Percentiles rank a stretch among this genome's conserved stretches.
Conservation (phyloP, 2,113 vertebrate genomes). For the Dunckerocampus dactyliophorus region DNA sequence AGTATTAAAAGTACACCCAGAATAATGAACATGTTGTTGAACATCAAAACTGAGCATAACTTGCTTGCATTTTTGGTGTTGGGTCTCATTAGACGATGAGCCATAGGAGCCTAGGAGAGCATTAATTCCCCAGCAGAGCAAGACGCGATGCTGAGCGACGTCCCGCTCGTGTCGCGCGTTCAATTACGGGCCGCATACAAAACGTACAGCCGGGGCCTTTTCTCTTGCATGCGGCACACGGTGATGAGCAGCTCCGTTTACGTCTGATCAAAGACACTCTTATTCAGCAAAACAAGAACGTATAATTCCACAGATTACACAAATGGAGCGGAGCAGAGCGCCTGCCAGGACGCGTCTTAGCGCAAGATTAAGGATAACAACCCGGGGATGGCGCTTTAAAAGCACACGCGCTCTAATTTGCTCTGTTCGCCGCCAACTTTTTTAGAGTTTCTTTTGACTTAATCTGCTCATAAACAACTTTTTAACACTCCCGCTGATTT, state of each 20-base stretch:
- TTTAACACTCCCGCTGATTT: conserved; percentile 43
- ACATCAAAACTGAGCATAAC: no score
- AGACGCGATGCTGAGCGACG: neutral
- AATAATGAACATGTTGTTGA: no score
- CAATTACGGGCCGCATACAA: conserved; percentile 24
- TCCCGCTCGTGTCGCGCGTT: conserved; percentile 1
- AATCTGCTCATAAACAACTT: conserved; percentile 65
- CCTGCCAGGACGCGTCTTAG: conserved; percentile 36
- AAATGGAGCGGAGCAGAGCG: conserved; percentile 40
- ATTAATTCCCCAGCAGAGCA: neutral
- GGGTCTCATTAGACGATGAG: no score
- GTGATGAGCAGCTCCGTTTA: conserved; percentile 48
- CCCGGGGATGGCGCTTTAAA: conserved; percentile 44
- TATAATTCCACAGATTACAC: conserved; percentile 60
- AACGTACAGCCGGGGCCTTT: conserved; percentile 32
- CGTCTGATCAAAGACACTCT: conserved; percentile 66
- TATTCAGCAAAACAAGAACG: conserved; percentile 69
- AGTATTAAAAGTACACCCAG: no score
- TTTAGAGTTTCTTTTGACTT: conserved; percentile 29
- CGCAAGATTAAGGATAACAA: conserved; percentile 52
- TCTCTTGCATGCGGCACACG: conserved; percentile 34
- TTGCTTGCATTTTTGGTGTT: no score
- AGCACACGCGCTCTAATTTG: conserved; percentile 36
- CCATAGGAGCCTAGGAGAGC: neutral
- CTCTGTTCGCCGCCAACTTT: conserved; percentile 19